phyloP scores from a whole-genome alignment of 2,888 invertebrate species.

The Artemia sinica region DNA sequence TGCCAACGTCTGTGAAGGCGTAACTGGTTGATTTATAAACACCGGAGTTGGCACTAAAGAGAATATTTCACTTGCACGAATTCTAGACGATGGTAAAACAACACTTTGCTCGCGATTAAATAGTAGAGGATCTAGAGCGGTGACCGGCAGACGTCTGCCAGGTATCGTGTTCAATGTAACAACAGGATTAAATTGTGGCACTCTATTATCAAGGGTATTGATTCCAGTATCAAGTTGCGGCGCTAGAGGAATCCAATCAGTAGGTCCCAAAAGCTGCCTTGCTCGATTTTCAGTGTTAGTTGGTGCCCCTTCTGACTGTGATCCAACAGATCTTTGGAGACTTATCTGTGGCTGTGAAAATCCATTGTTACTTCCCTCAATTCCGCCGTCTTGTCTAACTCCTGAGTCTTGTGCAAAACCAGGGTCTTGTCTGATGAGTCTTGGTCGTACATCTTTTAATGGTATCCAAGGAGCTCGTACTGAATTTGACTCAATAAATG shows the following conservation, averaged over 20 bases:
- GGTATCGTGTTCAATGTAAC: background rate
- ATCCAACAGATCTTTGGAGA: too few species aligned
- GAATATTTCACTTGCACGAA: background rate
- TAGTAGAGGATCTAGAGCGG: background rate
- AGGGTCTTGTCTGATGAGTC: too few species aligned
- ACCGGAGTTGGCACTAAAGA: background rate
- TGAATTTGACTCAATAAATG: too few species aligned
- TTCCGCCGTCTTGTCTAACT: too few species aligned
- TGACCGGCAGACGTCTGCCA: constrained; percentile 1
- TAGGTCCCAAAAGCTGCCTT: too few species aligned
- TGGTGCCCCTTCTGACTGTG: too few species aligned
- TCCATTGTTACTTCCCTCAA: too few species aligned
- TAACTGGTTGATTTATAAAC: background rate
- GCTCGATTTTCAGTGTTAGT: too few species aligned
- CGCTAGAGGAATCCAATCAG: constrained; percentile 5
- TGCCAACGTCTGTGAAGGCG: background rate
- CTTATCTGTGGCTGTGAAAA: too few species aligned
- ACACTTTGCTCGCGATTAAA: background rate
- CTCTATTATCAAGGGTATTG: background rate
- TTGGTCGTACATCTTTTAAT: too few species aligned
- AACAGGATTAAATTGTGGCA: background rate
- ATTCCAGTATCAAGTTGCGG: constrained; percentile 5
- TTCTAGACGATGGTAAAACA: background rate
- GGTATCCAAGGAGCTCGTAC: too few species aligned
- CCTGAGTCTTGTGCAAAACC: too few species aligned